phyloP scores from a whole-genome alignment of 2,888 invertebrate species.

The Prenolepis imparis region DNA sequence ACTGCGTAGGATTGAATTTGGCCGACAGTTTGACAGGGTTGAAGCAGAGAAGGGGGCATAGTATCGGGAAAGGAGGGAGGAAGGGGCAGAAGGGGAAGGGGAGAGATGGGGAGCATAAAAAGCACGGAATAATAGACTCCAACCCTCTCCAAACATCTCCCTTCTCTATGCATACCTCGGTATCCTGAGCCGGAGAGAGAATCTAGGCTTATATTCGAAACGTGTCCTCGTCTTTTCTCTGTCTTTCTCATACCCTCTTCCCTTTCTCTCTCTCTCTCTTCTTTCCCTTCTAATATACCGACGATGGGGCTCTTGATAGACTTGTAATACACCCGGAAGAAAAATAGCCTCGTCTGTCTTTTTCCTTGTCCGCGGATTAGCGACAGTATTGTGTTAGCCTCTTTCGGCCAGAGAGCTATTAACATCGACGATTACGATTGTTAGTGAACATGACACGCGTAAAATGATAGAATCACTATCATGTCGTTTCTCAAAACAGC shows the following conservation, averaged over 20 bases:
- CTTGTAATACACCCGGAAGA: constrained; percentile 75
- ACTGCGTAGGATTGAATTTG: constrained; percentile 84
- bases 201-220: constrained; percentile 76
- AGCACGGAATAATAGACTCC: constrained; percentile 85
- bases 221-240: constrained; percentile 60
- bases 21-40: constrained; percentile 84
- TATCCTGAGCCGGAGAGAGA: constrained; percentile 72
- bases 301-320: constrained; percentile 71
- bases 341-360: constrained; percentile 61
- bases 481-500: neutral
- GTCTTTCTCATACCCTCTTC: constrained; percentile 7
- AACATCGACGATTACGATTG: constrained; percentile 24
- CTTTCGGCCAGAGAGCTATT: constrained; percentile 18
- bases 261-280: constrained; percentile 8
- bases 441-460: neutral
- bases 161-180: constrained; percentile 80
- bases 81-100: constrained; percentile 52
- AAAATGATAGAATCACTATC: constrained; percentile 8
- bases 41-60: constrained; percentile 60
- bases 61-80: constrained; percentile 65
- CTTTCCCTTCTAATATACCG: constrained; percentile 11
- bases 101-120: constrained; percentile 80
- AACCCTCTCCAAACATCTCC: constrained; percentile 85
- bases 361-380: constrained; percentile 38
- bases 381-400: constrained; percentile 20